Evolutionary conservation across 2,888 invertebrate genomes (phyloP).

Genomic region (Julus scanicus): DNA sequence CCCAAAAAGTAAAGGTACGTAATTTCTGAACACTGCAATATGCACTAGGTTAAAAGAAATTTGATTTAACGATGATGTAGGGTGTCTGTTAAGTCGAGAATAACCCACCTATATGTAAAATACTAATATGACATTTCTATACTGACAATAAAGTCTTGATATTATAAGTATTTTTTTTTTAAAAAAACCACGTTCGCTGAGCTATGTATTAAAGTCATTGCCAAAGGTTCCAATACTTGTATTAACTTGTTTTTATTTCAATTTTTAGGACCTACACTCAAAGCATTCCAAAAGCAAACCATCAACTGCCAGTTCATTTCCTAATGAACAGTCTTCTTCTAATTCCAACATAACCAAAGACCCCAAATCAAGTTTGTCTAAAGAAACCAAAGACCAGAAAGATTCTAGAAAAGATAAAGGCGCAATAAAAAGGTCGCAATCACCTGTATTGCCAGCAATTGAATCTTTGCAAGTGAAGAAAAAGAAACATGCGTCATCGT

Average conservation of each 20-base stretch:
- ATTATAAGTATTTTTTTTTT: too few relatives aligned
- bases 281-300: background rate
- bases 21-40: background rate
- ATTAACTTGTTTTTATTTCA: background rate
- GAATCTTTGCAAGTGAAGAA: constrained; percentile 22
- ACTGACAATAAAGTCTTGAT: too few relatives aligned
- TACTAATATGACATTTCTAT: too few relatives aligned
- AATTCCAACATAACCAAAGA: constrained; percentile 41
- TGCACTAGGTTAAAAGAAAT: background rate
- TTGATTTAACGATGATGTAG: too few relatives aligned
- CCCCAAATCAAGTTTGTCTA: background rate
- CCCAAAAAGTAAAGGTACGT: constrained; percentile 69
- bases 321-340: background rate
- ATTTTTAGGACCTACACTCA: constrained; percentile 12
- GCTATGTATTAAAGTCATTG: background rate
- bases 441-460: constrained; percentile 16
- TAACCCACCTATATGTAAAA: too few relatives aligned
- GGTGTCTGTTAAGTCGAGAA: too few relatives aligned
- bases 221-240: background rate
- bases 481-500: background rate
- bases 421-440: background rate
- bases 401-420: constrained; percentile 37
- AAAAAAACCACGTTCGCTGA: too few relatives aligned
- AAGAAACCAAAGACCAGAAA: constrained; percentile 46
- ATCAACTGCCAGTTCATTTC: background rate